Evolutionary conservation across 1,140 invertebrate genomes (phyloP).

Genomic region (Euschistus heros): DNA sequence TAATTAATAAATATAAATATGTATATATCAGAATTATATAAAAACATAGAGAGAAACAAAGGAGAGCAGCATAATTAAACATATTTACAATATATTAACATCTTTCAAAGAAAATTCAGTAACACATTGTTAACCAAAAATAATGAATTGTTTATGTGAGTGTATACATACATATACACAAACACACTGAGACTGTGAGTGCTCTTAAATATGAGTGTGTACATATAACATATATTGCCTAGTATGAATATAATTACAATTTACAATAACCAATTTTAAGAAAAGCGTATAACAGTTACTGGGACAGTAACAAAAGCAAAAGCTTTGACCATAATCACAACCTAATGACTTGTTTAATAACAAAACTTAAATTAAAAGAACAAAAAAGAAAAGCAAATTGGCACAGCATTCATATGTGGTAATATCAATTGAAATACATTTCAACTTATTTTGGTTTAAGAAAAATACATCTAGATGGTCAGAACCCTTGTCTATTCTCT

Average conservation of each 20-base stretch:
- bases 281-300: constrained; percentile 19
- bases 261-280: constrained; percentile 1
- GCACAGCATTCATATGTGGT: constrained; percentile 21
- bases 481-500: constrained; percentile 5
- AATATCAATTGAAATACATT: not conserved
- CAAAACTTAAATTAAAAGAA: constrained; percentile 16
- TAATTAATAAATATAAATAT: constrained; percentile 28
- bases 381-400: constrained; percentile 19
- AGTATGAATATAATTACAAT: constrained; percentile 10
- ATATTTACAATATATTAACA: constrained; percentile 27
- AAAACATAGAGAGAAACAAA: constrained; percentile 21
- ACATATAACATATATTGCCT: not conserved
- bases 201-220: not conserved
- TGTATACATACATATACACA: not conserved
- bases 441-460: constrained; percentile 15
- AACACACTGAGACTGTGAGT: not conserved
- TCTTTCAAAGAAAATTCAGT: constrained; percentile 21
- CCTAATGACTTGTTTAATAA: not conserved
- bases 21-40: constrained; percentile 27
- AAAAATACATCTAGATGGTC: constrained; percentile 19
- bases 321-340: constrained; percentile 7
- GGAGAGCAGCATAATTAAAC: constrained; percentile 23
- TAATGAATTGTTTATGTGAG: constrained; percentile 18
- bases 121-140: constrained; percentile 26
- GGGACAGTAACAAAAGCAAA: constrained; percentile 9